Evolutionary conservation across 1,140 invertebrate species (phyloP), one percentile per base, ranked within the genome.

Genomic region (Heterodera schachtii): DNA sequence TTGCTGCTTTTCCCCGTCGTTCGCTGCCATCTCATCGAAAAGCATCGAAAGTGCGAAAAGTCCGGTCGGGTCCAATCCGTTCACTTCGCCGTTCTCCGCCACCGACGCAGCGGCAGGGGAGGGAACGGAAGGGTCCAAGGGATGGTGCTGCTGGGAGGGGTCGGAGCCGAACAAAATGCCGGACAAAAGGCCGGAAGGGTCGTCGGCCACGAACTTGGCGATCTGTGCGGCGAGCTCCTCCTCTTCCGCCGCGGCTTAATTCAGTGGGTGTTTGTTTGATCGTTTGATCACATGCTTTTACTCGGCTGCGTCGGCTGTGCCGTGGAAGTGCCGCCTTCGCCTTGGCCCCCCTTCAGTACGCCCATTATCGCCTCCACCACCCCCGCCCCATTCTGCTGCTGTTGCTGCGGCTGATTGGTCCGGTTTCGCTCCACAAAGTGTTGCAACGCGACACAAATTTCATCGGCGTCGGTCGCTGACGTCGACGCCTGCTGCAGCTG

Each of bases 381-480:
- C 13, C 13, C 57, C 11, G 13, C 69, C 31, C 44, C 69, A 19
- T 71, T 46, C 46, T 43, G 76, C 69, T 78, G 77, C 21, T 13
- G 13, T 75, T 75, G 73, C 41, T 9, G 43, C 7, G 3, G 41
- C 31, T 70, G 43, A 41, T 16, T 47, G 5, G 9, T 4, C 6
- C 75, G 71, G 41, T 83, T 83, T 46, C 80, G 78, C 67, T 84
- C 80, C 19, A 87, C 84, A 80, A 86, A 86, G 41, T 77, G 75
- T 52, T 79, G 86, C 49, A 86, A 79, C 3, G 86, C 86, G 44
- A 86, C 85, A 66, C 74, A 86, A 49, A 86, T 79, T 46, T 86
- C 85, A 49, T 85, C 83, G 41, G 86, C 31, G 16, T 82, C 49
- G 43, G 49, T 52, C 11, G 66, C 13, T 41, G 79, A 73, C 47